A percentile compares a stretch with the other conserved stretches of the same genome.
phyloP scores from a whole-genome alignment of 1,140 invertebrate species.

The Calliopsis andreniformis region DNA sequence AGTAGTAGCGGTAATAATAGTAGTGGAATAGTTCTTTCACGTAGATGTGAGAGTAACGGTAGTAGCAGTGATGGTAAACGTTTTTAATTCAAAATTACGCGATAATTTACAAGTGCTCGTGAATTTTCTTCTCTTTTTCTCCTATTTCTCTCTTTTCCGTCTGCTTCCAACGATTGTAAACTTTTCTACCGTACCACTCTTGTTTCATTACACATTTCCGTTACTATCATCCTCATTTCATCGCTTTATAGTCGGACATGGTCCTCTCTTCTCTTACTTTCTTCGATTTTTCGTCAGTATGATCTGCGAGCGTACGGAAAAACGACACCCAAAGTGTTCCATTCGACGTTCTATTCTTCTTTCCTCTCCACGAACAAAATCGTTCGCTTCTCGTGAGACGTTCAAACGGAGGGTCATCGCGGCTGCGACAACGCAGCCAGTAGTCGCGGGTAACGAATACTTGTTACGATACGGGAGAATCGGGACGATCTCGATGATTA shows the following conservation, averaged over 20 bases:
- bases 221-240: no score
- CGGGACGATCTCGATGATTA: conserved; percentile 9
- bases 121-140: conserved; percentile 17
- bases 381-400: not conserved
- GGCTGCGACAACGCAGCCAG: not conserved
- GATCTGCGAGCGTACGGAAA: conserved; percentile 42
- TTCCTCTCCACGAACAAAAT: not conserved
- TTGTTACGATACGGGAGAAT: conserved; percentile 22
- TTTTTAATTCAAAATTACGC: conserved; percentile 52
- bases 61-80: conserved; percentile 60
- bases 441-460: not conserved
- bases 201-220: not conserved
- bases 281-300: conserved; percentile 42
- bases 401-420: conserved; percentile 5
- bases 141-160: not conserved
- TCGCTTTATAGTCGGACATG: conserved; percentile 9
- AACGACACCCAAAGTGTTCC: conserved; percentile 29
- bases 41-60: conserved; percentile 21
- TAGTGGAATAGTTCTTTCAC: conserved; percentile 36
- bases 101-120: conserved; percentile 65
- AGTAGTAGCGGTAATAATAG: conserved; percentile 42
- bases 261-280: conserved; percentile 3
- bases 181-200: not conserved
- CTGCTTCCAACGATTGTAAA: not conserved
- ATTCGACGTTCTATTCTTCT: not conserved